Evolutionary conservation across 1,140 invertebrate species (phyloP).

Genomic region (Temnothorax nylanderi): DNA sequence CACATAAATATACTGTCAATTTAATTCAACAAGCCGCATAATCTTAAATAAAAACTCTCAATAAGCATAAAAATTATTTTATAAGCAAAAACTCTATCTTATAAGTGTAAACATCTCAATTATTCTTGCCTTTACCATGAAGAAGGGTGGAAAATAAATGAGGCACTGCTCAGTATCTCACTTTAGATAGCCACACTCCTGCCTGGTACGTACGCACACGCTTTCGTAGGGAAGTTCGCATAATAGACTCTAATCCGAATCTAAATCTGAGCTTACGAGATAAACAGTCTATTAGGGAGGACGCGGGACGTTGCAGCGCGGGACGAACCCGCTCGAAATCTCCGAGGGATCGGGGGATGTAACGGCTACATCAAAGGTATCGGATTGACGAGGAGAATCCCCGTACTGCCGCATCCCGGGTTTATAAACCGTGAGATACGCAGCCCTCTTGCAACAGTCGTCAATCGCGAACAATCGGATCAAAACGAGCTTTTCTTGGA

Average conservation of each 20-base stretch:
- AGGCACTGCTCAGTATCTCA: not conserved
- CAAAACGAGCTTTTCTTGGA: slow-evolving; percentile 21
- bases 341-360: slow-evolving; percentile 56
- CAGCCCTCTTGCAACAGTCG: not conserved
- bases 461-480: slow-evolving; percentile 13
- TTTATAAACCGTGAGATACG: slow-evolving; percentile 69
- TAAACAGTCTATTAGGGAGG: slow-evolving; percentile 82
- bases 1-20: not conserved
- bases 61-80: not conserved
- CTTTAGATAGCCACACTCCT: slow-evolving; percentile 11
- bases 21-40: not conserved
- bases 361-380: slow-evolving; percentile 82
- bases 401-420: slow-evolving; percentile 62
- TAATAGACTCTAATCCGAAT: slow-evolving; percentile 74
- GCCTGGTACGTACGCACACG: not conserved
- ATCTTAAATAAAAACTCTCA: not conserved
- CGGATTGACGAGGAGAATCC: slow-evolving; percentile 75
- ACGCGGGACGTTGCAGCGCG: slow-evolving; percentile 50
- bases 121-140: not conserved
- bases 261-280: slow-evolving; percentile 80
- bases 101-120: not conserved
- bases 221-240: slow-evolving; percentile 28
- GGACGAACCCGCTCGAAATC: slow-evolving; percentile 58
- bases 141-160: not conserved
- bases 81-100: too few species aligned